phyloP scores from a whole-genome alignment of 1,140 invertebrate species.

The Homarus americanus region DNA sequence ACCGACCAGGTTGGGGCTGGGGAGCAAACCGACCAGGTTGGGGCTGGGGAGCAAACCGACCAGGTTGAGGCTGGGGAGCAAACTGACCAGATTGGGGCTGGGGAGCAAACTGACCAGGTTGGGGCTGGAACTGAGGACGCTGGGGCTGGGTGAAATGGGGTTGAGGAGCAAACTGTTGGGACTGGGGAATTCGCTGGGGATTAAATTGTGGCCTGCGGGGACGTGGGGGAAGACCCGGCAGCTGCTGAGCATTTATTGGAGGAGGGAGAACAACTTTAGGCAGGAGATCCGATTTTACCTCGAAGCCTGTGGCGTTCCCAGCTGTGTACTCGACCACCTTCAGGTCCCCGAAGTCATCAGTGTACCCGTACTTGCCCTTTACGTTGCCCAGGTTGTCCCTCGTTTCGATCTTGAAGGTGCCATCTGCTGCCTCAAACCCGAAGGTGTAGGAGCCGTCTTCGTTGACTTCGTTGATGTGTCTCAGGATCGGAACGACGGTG shows the following conservation, averaged over 20 bases:
- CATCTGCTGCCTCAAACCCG: constrained; percentile 90
- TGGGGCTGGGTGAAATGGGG: constrained; percentile 7
- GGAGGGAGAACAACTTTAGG: constrained; percentile 44
- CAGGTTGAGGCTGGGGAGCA: constrained; percentile 1
- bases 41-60: not conserved
- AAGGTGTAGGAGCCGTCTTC: constrained; percentile 91
- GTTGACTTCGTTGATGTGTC: constrained; percentile 89
- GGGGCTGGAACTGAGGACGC: not conserved
- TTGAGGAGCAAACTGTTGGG: not conserved
- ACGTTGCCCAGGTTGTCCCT: constrained; percentile 88
- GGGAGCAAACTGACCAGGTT: not conserved
- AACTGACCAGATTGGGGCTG: not conserved
- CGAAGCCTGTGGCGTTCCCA: constrained; percentile 76
- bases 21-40: not conserved
- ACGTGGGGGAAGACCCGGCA: constrained; percentile 17
- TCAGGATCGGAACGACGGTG: constrained; percentile 82
- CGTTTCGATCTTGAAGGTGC: constrained; percentile 90
- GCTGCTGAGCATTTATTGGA: constrained; percentile 26
- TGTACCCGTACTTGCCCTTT: constrained; percentile 91
- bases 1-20: not conserved
- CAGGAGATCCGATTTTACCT: constrained; percentile 44
- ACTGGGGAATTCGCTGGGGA: not conserved
- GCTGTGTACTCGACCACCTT: constrained; percentile 89
- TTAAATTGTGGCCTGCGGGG: not conserved
- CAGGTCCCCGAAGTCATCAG: constrained; percentile 88